Percentiles rank a stretch among this genome's conserved stretches.
phyloP scores from a whole-genome alignment of 2,797 vertebrate genomes.

The Mus minutoides region DNA sequence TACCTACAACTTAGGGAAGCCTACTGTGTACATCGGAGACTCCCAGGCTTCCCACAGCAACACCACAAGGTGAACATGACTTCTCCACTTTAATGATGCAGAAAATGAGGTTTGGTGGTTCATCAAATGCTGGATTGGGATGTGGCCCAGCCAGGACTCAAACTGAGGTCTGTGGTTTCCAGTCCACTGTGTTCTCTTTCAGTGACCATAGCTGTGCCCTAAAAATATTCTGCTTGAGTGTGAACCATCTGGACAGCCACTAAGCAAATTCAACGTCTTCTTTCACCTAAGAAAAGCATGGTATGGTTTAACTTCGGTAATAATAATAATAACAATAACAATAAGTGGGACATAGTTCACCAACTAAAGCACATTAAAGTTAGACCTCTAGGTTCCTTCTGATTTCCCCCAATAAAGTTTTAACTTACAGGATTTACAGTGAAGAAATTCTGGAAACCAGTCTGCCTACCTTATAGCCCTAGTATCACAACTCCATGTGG shows the following conservation, averaged over 20 bases:
- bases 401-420: constrained; percentile 12
- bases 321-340: neutral
- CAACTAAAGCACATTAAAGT: neutral
- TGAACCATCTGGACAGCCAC: neutral
- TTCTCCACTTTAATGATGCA: neutral
- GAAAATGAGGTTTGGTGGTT: neutral
- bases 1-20: neutral
- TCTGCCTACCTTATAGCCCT: constrained; percentile 9
- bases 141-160: constrained; percentile 6
- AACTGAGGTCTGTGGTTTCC: constrained; percentile 48
- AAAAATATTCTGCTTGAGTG: neutral
- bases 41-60: neutral
- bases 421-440: constrained; percentile 28
- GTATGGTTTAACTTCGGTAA: constrained; percentile 1
- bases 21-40: neutral
- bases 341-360: constrained; percentile 3
- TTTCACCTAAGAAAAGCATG: constrained; percentile 5
- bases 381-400: constrained; percentile 17
- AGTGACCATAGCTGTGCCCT: neutral
- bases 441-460: constrained; percentile 28
- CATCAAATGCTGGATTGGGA: neutral
- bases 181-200: neutral
- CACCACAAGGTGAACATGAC: neutral
- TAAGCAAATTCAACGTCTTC: neutral
- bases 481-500: constrained; percentile 33